These are phyloP conservation scores for Otolemur garnettii DNA, from an alignment of 2,113 vertebrate genomes.

Conservation along the genomic window DNA sequence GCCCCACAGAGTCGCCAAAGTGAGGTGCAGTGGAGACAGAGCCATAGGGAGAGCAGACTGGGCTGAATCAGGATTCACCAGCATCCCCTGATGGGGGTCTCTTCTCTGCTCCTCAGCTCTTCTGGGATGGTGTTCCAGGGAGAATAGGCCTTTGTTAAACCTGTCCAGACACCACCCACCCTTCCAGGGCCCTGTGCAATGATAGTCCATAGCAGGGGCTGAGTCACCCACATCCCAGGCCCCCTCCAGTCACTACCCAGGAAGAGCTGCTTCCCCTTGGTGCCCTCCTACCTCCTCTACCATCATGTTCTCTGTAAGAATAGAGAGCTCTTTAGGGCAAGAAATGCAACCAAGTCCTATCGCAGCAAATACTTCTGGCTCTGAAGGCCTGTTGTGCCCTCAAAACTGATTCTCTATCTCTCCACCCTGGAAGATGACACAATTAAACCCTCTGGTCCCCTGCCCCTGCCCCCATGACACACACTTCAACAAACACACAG, in stretches of 20 bases:
- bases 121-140: neutral
- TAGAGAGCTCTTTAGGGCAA: neutral
- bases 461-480: neutral
- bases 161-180: neutral
- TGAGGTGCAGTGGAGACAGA: accelerated
- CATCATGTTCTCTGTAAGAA: neutral
- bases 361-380: neutral
- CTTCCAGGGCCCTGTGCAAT: neutral
- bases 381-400: neutral
- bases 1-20: neutral
- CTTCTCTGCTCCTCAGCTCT: neutral
- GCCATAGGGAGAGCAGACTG: no score
- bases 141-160: neutral
- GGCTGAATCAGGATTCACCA: neutral
- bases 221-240: neutral
- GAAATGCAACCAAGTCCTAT: neutral
- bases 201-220: accelerated
- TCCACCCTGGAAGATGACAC: neutral
- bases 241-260: neutral
- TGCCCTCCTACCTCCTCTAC: no score
- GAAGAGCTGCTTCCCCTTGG: neutral
- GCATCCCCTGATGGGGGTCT: neutral
- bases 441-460: neutral
- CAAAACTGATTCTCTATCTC: neutral
- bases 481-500: neutral